Evolutionary conservation across 2,888 invertebrate species (phyloP).

Genomic region (Flabesymbios commensalis): DNA sequence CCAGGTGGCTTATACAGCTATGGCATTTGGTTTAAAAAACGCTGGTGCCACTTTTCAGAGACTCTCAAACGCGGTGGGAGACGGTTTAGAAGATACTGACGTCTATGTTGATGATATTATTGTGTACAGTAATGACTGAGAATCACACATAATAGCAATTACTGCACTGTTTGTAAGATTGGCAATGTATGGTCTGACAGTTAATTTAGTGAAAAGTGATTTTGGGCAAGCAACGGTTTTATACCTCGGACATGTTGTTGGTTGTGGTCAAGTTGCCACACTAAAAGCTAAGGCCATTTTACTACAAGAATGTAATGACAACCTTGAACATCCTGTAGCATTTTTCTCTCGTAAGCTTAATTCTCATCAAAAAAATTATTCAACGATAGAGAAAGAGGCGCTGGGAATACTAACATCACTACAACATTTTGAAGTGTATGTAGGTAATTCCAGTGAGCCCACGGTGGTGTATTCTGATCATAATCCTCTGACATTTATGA

Average conservation of each 20-base stretch:
- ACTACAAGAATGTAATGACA: slow-evolving; percentile 7
- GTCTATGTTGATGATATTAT: slow-evolving; percentile 4
- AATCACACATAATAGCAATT: not conserved
- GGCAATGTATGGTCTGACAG: not conserved
- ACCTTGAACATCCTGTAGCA: slow-evolving; percentile 2
- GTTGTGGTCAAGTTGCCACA: slow-evolving; percentile 11
- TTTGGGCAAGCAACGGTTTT: slow-evolving; percentile 20
- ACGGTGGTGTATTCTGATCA: not conserved
- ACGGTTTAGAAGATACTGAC: not conserved
- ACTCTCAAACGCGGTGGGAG: not conserved
- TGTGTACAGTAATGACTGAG: too few species aligned
- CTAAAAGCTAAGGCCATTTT: slow-evolving; percentile 9
- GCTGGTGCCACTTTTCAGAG: not conserved
- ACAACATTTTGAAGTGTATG: slow-evolving; percentile 20
- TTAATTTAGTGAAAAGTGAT: slow-evolving; percentile 18
- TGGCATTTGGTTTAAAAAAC: not conserved
- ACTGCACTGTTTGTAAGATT: not conserved
- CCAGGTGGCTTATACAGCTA: too few species aligned
- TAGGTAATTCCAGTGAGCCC: not conserved
- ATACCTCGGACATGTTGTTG: slow-evolving; percentile 33
- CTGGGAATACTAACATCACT: slow-evolving; percentile 11
- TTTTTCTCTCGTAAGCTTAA: slow-evolving; percentile 7
- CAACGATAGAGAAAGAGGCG: slow-evolving; percentile 19
- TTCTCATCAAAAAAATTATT: slow-evolving; percentile 14
- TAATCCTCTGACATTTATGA: not conserved